phyloP scores from a whole-genome alignment of 2,113 vertebrate genomes.

The Kobus ellipsiprymnus region DNA sequence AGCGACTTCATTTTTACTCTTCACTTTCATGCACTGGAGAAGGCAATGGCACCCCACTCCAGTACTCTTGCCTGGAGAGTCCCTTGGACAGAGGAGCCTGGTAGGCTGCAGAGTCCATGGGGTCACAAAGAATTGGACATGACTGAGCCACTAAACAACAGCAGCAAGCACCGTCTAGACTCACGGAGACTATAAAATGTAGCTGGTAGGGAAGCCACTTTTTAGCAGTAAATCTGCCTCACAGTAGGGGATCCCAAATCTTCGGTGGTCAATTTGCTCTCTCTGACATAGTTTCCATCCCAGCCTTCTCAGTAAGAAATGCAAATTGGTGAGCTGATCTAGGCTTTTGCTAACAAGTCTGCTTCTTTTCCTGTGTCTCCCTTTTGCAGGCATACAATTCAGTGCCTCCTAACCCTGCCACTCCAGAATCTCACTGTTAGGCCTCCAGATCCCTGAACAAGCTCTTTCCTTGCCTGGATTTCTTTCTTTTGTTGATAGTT shows the following conservation, averaged over 20 bases:
- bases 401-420: not conserved
- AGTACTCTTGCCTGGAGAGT: not conserved
- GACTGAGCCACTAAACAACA: accelerated
- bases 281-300: not conserved
- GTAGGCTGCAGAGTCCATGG: not conserved
- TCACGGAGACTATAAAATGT: not conserved
- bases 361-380: not conserved
- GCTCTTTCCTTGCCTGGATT: not conserved
- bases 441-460: not conserved
- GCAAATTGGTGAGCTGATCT: not conserved
- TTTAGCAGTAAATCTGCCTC: not conserved
- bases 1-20: no score
- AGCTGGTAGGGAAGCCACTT: not conserved
- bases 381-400: not conserved
- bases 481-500: not conserved
- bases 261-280: not conserved
- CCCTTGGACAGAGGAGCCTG: not conserved
- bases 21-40: no score
- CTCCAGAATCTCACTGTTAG: not conserved
- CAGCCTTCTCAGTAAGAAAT: not conserved
- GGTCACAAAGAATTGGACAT: not conserved
- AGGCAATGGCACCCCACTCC: not conserved
- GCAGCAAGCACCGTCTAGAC: not conserved
- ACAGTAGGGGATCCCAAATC: not conserved
- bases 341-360: not conserved